These are phyloP conservation scores for Astropecten irregularis DNA, from an alignment of 53 echinoderm and acorn worm genomes.

Conservation along the genomic window DNA sequence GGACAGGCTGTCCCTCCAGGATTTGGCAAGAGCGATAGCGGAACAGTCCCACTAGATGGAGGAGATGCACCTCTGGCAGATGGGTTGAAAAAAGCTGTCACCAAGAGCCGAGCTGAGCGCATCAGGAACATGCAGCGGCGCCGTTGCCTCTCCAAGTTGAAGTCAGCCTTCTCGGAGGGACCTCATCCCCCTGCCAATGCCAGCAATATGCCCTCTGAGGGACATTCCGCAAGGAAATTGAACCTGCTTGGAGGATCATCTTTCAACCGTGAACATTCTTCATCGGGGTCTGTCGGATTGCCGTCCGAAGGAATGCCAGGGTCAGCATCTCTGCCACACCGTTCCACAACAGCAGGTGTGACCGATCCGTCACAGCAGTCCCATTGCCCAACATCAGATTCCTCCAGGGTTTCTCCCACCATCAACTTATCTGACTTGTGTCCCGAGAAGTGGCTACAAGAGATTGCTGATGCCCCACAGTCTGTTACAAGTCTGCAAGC, in stretches of 20 bases:
- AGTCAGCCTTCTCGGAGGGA: constrained; percentile 8
- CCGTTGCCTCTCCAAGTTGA: neutral
- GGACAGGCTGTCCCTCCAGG: too few species aligned
- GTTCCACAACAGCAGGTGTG: too few species aligned
- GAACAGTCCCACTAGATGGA: neutral
- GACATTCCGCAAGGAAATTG: constrained; percentile 25
- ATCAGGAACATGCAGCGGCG: constrained; percentile 22
- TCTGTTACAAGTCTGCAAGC: too few species aligned
- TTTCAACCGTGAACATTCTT: neutral
- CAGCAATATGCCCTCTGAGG: neutral
- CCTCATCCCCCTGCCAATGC: neutral
- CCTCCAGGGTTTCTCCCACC: neutral
- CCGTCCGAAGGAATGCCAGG: neutral
- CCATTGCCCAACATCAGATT: neutral
- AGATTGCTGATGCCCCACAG: too few species aligned
- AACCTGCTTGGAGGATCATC: neutral
- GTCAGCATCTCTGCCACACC: too few species aligned
- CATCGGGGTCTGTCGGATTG: neutral
- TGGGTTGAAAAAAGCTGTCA: too few species aligned
- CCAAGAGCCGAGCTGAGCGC: constrained; percentile 14
- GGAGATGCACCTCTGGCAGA: neutral
- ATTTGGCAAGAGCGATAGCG: neutral
- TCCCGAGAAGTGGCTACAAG: neutral
- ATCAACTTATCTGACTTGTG: neutral
- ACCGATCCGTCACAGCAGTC: too few species aligned